Conservation (phyloP, 2,888 invertebrate genomes). For the Conistra vaccinii region DNA sequence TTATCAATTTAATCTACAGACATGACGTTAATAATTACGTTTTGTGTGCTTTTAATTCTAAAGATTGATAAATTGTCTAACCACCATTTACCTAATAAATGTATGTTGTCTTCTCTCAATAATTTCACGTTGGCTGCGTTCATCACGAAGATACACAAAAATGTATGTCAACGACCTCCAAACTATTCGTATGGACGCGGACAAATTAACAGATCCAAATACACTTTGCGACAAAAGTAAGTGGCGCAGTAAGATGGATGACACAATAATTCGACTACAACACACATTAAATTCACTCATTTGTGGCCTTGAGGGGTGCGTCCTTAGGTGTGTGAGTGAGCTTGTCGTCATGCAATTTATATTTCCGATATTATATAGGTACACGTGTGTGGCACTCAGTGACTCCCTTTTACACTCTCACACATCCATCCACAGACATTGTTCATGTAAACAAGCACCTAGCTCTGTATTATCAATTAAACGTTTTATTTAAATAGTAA, state of each 20-base stretch:
- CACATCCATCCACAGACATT: constrained; percentile 3
- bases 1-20: neutral
- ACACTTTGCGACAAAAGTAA: constrained; percentile 28
- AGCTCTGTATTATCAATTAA: constrained; percentile 36
- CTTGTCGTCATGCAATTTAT: constrained; percentile 23
- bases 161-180: constrained; percentile 58
- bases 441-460: constrained; percentile 21
- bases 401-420: constrained; percentile 10
- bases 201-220: constrained; percentile 21
- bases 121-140: neutral
- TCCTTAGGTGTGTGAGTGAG: constrained; percentile 9
- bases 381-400: constrained; percentile 30
- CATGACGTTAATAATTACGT: neutral
- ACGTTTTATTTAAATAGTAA: constrained; percentile 26
- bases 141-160: constrained; percentile 22
- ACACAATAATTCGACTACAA: constrained; percentile 24
- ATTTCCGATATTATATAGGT: neutral
- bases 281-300: constrained; percentile 8
- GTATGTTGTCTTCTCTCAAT: neutral
- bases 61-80: neutral
- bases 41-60: neutral
- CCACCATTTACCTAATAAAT: neutral
- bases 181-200: constrained; percentile 43
- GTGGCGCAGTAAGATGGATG: constrained; percentile 30
- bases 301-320: constrained; percentile 8